Conservation (phyloP, 2,888 invertebrate genomes). For the Blastobasis lacticolella region DNA sequence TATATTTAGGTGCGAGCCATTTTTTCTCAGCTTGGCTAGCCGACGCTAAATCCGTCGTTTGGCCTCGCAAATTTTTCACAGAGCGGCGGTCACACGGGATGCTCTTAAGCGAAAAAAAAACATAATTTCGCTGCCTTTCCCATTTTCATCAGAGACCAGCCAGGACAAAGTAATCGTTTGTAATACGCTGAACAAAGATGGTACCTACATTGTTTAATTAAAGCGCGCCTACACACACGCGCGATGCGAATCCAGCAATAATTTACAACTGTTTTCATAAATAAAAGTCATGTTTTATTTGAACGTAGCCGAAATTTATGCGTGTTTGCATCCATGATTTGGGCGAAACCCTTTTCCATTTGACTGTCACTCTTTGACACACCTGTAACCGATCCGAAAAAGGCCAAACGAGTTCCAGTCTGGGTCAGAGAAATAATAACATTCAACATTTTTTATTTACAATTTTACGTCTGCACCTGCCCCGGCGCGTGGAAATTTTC, state of each 20-base stretch:
- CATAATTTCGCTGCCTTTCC: too few relatives aligned
- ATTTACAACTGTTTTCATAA: background rate
- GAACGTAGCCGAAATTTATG: slow-evolving; percentile 6
- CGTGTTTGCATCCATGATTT: slow-evolving; percentile 14
- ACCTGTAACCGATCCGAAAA: slow-evolving; percentile 28
- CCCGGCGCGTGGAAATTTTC: background rate
- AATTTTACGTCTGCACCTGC: background rate
- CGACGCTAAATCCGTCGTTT: slow-evolving; percentile 22
- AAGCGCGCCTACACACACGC: too few relatives aligned
- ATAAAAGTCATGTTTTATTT: slow-evolving; percentile 9
- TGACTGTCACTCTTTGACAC: slow-evolving; percentile 30
- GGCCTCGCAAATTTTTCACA: slow-evolving; percentile 24
- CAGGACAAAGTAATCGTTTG: too few relatives aligned
- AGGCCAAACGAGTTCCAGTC: slow-evolving; percentile 19
- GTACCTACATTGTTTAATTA: too few relatives aligned
- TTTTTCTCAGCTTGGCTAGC: slow-evolving; percentile 22
- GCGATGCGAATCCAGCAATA: background rate
- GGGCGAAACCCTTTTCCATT: slow-evolving; percentile 27
- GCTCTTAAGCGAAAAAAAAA: slow-evolving; percentile 4
- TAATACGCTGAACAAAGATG: too few relatives aligned
- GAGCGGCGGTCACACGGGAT: slow-evolving; percentile 17
- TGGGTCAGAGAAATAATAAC: slow-evolving; percentile 13
- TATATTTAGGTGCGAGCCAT: slow-evolving; percentile 1
- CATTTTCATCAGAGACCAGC: too few relatives aligned
- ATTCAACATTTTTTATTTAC: background rate